These are phyloP conservation scores for Spilogale gracilis DNA, from an alignment of 2,113 vertebrate genomes.

Conservation along the genomic window DNA sequence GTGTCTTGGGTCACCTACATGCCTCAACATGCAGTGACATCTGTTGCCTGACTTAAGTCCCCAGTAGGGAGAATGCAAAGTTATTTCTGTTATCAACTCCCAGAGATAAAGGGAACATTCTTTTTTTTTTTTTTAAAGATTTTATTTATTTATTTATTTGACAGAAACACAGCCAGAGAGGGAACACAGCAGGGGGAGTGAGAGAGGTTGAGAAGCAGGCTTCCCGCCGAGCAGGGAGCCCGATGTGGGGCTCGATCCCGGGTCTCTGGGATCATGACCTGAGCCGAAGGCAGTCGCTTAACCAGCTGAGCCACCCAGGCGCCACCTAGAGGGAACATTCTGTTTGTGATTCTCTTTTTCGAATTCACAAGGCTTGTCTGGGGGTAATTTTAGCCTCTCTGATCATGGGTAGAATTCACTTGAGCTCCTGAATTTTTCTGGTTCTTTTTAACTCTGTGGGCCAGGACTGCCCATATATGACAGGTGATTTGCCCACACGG, in stretches of 20 bases:
- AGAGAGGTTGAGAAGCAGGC: too few relatives aligned
- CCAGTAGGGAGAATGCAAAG: not conserved
- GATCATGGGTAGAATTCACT: slow-evolving; percentile 12
- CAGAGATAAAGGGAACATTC: not conserved
- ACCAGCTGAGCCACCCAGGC: too few relatives aligned
- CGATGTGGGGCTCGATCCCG: too few relatives aligned
- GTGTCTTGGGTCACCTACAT: not conserved
- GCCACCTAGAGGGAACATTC: not conserved
- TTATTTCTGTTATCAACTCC: slow-evolving; percentile 1
- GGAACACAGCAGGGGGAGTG: too few relatives aligned
- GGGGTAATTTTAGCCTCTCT: slow-evolving; percentile 55
- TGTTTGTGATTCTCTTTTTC: not conserved
- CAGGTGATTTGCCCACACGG: slow-evolving; percentile 48
- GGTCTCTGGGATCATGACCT: too few relatives aligned
- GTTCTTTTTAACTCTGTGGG: not conserved
- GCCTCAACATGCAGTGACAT: not conserved
- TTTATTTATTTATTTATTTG: too few relatives aligned
- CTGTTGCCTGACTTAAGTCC: not conserved
- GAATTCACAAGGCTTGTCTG: not conserved
- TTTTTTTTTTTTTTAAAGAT: not conserved
- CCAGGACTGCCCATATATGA: not conserved
- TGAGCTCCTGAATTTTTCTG: slow-evolving; percentile 41
- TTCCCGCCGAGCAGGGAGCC: too few relatives aligned
- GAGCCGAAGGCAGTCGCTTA: too few relatives aligned
- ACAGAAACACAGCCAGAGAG: too few relatives aligned